Base-by-base conservation (phyloP, 2,113 vertebrate genomes). In the Tetrax tetrax region DNA sequence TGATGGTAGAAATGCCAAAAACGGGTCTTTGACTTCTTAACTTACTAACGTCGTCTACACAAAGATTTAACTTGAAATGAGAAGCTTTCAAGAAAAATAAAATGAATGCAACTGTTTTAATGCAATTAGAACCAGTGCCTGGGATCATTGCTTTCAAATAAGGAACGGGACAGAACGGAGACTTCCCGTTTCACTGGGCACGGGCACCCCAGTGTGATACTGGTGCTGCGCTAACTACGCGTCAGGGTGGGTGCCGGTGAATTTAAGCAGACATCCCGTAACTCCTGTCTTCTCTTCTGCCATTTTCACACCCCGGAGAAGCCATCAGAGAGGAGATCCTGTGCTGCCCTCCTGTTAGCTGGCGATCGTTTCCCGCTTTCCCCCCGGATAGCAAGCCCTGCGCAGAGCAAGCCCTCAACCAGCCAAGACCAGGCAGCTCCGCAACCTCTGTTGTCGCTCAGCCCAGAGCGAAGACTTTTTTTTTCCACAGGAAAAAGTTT, bases 261-360 rank as follows among this genome's bases (percentile, higher is more conserved):
- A 25, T 72, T 29, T 38, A 51, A 47, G 2, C 50, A 33, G 50
- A 22, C 16, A 48, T 10, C 50, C 48, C 57, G 31, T 50, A 71
- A 6, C 28, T 53, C 24, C 28, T 7, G 33, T 17, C 61, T 22
- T 33, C 50, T 41, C 41, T 48, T 48, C 71, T 83, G 48, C 54
- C 7, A 2, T 22, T 41, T 33, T 7, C 43, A 24, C 31, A 33
- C 9, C 1, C 17, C 3, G 17, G 35, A 37, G 57, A 37, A 31
- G 23, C 4, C 0, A 0, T 11, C 7, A 15, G 65, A 57, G 59
- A 45, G 60, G 43, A 51, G 28, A 45, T 3, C 3, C 45, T 21
- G 31, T 6, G 16, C 53, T 25, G 28, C 0, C 1, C 5, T 41
- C 71, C 63, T 18, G 17, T 12, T 4, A 12, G 43, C 69, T 35